Percentiles rank a stretch among this genome's conserved stretches.
These are phyloP conservation scores for Xyliphius kryptos DNA, from an alignment of 2,113 vertebrate species.

Conservation along the genomic window DNA sequence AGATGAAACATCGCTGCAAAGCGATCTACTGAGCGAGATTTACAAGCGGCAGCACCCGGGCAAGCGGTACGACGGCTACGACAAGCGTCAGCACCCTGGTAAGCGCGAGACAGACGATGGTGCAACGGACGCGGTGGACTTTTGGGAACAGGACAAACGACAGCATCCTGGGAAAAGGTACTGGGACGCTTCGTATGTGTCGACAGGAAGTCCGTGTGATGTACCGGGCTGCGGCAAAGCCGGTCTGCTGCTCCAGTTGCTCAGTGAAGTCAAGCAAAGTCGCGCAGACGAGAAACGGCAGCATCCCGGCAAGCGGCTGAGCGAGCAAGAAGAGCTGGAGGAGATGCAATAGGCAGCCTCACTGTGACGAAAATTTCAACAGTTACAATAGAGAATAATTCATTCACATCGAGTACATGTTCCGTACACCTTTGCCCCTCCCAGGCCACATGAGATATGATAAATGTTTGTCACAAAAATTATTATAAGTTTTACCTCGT, in stretches of 20 bases:
- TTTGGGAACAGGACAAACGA: slow-evolving; percentile 62
- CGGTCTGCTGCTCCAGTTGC: slow-evolving; percentile 70
- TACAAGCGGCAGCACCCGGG: slow-evolving; percentile 77
- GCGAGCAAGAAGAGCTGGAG: slow-evolving; percentile 56
- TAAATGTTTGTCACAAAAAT: too few species aligned
- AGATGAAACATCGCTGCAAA: slow-evolving; percentile 46
- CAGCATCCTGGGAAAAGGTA: slow-evolving; percentile 79
- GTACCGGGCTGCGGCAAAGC: slow-evolving; percentile 65
- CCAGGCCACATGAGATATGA: slow-evolving; percentile 18
- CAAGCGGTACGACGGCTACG: slow-evolving; percentile 63
- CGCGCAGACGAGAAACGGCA: slow-evolving; percentile 74
- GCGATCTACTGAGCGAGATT: slow-evolving; percentile 54
- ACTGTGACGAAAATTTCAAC: slow-evolving; percentile 2
- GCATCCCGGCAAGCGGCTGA: slow-evolving; percentile 76
- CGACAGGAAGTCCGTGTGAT: slow-evolving; percentile 62
- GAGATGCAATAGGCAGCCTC: slow-evolving; percentile 46
- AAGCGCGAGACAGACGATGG: slow-evolving; percentile 54
- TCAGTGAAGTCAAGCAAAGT: slow-evolving; percentile 63
- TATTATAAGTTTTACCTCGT: too few species aligned
- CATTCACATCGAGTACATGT: background rate
- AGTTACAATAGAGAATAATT: background rate
- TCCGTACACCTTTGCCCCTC: background rate
- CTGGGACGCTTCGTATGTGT: slow-evolving; percentile 57
- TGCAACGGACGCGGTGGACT: slow-evolving; percentile 49
- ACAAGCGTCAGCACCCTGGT: slow-evolving; percentile 69